Evolutionary conservation across 1,140 invertebrate species (phyloP).

Genomic region (Eupristina koningsbergeri): DNA sequence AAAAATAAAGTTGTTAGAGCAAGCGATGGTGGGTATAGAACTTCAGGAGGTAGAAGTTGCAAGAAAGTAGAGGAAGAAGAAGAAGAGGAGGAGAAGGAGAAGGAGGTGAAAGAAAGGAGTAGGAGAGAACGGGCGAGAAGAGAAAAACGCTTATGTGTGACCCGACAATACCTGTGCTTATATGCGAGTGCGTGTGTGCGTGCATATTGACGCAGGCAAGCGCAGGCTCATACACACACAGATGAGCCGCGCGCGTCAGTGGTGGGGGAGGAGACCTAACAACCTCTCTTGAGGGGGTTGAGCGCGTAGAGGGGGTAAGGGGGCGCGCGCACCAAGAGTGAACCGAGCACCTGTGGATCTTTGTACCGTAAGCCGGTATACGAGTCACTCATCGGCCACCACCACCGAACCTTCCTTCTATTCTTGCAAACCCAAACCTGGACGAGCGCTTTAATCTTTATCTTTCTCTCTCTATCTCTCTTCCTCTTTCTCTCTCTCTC

Average conservation of each 20-base stretch:
- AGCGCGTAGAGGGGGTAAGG: conserved; percentile 51
- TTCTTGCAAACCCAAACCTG: neutral
- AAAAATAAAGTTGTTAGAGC: conserved; percentile 7
- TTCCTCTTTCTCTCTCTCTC: neutral
- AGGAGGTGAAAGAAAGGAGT: conserved; percentile 43
- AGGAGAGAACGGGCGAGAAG: conserved; percentile 10
- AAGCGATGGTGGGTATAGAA: conserved; percentile 15
- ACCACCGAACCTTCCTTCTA: conserved; percentile 56
- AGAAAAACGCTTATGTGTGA: conserved; percentile 15
- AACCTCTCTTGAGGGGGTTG: conserved; percentile 36
- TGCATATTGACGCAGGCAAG: neutral
- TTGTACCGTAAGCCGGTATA: conserved; percentile 64
- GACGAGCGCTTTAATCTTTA: conserved; percentile 5
- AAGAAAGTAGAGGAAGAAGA: conserved; percentile 20
- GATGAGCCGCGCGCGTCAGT: too few species aligned
- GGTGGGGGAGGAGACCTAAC: conserved; percentile 1
- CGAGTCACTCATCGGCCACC: conserved; percentile 72
- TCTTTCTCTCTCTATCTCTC: neutral
- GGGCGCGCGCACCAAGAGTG: conserved; percentile 59
- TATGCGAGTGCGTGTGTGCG: neutral
- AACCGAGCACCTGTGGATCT: conserved; percentile 72
- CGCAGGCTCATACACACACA: neutral
- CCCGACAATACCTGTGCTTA: neutral
- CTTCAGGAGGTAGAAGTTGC: conserved; percentile 15
- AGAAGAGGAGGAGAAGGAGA: conserved; percentile 45